Conservation (phyloP, 2,797 vertebrate species). For the Pseudochaenichthys georgianus region DNA sequence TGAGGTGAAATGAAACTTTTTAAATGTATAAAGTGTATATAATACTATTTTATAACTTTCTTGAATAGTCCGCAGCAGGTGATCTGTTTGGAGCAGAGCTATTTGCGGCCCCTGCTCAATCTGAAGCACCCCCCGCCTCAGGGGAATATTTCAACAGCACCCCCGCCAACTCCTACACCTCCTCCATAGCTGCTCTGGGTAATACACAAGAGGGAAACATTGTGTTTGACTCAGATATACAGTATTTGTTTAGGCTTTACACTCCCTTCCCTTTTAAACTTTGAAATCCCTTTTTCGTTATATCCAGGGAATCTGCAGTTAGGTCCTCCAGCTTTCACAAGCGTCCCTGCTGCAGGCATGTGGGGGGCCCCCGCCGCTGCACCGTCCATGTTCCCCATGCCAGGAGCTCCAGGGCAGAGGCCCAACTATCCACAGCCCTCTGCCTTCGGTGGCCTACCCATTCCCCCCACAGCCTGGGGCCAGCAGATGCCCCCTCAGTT, state of each 20-base stretch:
- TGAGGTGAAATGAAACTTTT: not conserved
- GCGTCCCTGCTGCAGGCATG: slow-evolving; percentile 67
- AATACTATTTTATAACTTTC: slow-evolving; percentile 6
- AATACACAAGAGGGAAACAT: slow-evolving; percentile 35
- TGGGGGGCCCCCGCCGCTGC: slow-evolving; percentile 81
- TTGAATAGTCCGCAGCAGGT: slow-evolving; percentile 81
- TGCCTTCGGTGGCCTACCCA: slow-evolving; percentile 81
- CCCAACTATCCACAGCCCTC: slow-evolving; percentile 79
- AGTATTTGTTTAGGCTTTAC: not conserved
- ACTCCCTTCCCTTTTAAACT: not conserved
- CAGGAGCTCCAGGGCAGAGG: slow-evolving; percentile 71
- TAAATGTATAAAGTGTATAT: not conserved
- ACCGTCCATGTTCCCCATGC: slow-evolving; percentile 80
- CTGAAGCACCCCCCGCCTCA: slow-evolving; percentile 69
- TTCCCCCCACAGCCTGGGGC: slow-evolving; percentile 86
- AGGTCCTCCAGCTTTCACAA: slow-evolving; percentile 70
- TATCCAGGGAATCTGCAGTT: slow-evolving; percentile 86
- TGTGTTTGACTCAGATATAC: not conserved
- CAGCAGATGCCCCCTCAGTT: slow-evolving; percentile 81
- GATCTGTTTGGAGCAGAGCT: slow-evolving; percentile 88
- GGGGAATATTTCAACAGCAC: slow-evolving; percentile 85
- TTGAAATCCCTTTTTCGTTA: slow-evolving; percentile 48
- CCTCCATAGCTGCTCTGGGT: slow-evolving; percentile 86
- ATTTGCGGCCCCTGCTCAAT: slow-evolving; percentile 80
- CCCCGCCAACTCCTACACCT: slow-evolving; percentile 54